A percentile compares a stretch with the other conserved stretches of the same genome.
These are phyloP conservation scores for Podilymbus podiceps DNA, from an alignment of 2,113 vertebrate genomes.

Conservation along the genomic window DNA sequence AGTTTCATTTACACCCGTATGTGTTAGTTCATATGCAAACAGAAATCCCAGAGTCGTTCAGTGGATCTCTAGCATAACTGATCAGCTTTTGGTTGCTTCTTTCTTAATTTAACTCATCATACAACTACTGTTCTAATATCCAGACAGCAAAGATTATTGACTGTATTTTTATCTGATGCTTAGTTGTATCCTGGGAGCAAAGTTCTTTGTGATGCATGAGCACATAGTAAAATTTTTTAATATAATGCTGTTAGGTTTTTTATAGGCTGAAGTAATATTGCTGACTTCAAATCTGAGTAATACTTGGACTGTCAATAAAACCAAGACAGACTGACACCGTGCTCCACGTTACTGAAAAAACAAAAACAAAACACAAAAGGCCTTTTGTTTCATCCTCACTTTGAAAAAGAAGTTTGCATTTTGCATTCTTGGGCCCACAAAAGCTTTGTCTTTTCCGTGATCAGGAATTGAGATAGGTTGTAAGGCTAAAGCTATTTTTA, in stretches of 20 bases:
- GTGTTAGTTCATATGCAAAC: background rate
- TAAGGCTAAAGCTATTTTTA: background rate
- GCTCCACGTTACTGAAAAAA: background rate
- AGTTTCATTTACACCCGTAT: background rate
- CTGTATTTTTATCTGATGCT: background rate
- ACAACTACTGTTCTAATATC: background rate
- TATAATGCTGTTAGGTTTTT: background rate
- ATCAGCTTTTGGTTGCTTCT: background rate
- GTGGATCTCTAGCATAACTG: background rate
- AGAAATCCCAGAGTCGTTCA: background rate
- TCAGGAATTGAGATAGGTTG: background rate
- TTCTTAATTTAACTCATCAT: background rate
- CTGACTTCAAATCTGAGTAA: background rate
- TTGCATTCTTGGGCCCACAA: background rate
- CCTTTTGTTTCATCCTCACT: background rate
- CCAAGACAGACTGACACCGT: background rate
- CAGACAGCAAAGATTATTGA: background rate
- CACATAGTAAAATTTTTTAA: background rate
- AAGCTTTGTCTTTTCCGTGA: background rate
- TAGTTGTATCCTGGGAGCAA: background rate
- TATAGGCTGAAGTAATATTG: background rate
- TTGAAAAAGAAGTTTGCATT: background rate
- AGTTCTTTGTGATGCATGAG: background rate
- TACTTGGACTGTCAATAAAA: background rate
- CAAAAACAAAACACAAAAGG: background rate